phyloP scores from a whole-genome alignment of 2,113 vertebrate species.

The Semnopithecus entellus region DNA sequence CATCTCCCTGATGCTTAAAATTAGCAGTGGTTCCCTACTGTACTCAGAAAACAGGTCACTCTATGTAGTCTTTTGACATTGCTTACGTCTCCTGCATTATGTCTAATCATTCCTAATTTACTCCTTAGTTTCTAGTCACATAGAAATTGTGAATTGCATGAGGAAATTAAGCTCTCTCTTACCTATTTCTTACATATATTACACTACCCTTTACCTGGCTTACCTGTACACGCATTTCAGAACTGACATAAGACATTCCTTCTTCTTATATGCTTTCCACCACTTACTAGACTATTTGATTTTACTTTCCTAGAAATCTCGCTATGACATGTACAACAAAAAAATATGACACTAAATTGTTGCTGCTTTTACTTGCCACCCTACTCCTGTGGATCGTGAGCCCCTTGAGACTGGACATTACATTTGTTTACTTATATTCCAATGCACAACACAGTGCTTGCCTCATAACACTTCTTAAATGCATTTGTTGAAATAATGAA shows the following conservation, averaged over 20 bases:
- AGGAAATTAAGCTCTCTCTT: neutral
- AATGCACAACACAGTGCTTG: neutral
- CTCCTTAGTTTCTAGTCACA: neutral
- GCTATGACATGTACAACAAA: neutral
- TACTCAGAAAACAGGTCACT: neutral
- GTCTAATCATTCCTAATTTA: neutral
- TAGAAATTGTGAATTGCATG: neutral
- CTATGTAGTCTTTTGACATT: neutral
- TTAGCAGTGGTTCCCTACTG: neutral
- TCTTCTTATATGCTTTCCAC: neutral
- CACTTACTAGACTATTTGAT: neutral
- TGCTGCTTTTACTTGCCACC: neutral
- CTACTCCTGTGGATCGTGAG: neutral
- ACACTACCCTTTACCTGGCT: neutral
- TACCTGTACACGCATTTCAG: neutral
- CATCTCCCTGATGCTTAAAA: neutral
- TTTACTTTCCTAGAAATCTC: conserved; percentile 15
- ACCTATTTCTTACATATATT: neutral
- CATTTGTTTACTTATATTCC: neutral
- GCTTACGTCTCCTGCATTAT: neutral
- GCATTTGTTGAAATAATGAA: neutral
- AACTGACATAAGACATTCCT: neutral
- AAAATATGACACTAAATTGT: neutral
- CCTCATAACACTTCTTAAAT: neutral
- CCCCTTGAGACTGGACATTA: neutral